Percentiles rank a stretch among this genome's conserved stretches.
Conservation (phyloP, 2,888 invertebrate genomes). For the Mystacides longicornis region DNA sequence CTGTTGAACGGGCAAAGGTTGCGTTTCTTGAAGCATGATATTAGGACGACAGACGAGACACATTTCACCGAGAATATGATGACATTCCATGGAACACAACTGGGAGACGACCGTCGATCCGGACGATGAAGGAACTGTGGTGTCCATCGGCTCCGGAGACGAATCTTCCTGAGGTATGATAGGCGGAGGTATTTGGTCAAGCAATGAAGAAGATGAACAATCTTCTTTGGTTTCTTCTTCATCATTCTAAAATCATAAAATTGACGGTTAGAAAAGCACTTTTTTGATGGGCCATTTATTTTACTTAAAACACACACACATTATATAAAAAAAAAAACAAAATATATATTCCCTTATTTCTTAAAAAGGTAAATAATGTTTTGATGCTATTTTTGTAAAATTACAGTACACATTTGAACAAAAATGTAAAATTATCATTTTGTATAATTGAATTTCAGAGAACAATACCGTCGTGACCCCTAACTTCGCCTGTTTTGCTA, state of each 20-base stretch:
- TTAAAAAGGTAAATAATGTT: too few species aligned
- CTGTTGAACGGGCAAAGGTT: conserved; percentile 26
- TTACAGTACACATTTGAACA: too few species aligned
- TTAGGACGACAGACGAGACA: conserved; percentile 20
- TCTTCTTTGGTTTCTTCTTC: conserved; percentile 15
- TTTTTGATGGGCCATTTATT: too few species aligned
- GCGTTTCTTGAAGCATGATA: conserved; percentile 34
- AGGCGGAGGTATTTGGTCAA: background rate
- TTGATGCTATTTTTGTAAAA: too few species aligned
- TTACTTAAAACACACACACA: too few species aligned
- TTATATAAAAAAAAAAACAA: too few species aligned
- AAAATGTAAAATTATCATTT: too few species aligned
- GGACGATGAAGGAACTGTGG: background rate
- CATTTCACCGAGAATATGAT: conserved; percentile 23
- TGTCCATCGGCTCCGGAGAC: background rate
- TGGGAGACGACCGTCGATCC: background rate
- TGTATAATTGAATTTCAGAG: too few species aligned
- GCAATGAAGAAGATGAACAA: background rate
- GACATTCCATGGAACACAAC: conserved; percentile 10
- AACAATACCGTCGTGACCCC: too few species aligned
- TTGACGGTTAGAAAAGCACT: too few species aligned
- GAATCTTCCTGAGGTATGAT: background rate
- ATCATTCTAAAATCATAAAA: conserved; percentile 24
- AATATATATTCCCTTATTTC: too few species aligned
- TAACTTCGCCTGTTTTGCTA: too few species aligned